phyloP scores from a whole-genome alignment of 2,113 vertebrate species.

The Ophiodon elongatus region DNA sequence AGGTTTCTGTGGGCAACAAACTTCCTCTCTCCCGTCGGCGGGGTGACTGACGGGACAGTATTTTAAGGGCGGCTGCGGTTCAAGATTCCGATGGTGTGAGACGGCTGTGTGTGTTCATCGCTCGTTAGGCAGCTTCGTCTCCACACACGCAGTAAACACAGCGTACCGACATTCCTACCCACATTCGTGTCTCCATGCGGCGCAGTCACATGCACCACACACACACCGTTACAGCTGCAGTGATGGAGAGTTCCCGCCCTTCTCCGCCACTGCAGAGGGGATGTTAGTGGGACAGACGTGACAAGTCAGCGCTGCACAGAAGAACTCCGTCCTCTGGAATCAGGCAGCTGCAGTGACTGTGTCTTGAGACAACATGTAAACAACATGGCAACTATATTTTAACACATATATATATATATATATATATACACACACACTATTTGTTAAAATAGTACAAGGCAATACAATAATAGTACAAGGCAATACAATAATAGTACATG shows the following conservation, averaged over 20 bases:
- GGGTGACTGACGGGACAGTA: constrained; percentile 47
- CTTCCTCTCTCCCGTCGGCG: constrained; percentile 36
- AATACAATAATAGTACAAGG: no score
- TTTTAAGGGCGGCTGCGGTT: constrained; percentile 64
- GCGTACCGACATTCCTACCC: constrained; percentile 38
- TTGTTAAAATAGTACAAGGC: no score
- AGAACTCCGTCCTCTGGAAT: background rate
- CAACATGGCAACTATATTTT: no score
- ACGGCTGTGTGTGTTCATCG: constrained; percentile 56
- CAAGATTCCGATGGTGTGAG: constrained; percentile 75
- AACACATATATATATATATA: no score
- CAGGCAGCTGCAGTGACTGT: constrained; percentile 18
- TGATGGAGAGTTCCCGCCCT: constrained; percentile 62
- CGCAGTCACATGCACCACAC: constrained; percentile 27
- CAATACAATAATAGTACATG: no score
- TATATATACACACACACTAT: no score
- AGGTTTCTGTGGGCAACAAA: constrained; percentile 45
- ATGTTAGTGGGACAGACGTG: constrained; percentile 21
- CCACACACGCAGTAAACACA: constrained; percentile 26
- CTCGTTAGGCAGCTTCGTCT: constrained; percentile 34
- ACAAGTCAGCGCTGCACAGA: constrained; percentile 4
- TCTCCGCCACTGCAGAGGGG: background rate
- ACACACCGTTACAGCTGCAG: constrained; percentile 52
- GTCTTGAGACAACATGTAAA: background rate
- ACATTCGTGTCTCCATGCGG: constrained; percentile 36